Evolutionary conservation across 2,113 vertebrate species (phyloP).

Genomic region (Pelecanus crispus): DNA sequence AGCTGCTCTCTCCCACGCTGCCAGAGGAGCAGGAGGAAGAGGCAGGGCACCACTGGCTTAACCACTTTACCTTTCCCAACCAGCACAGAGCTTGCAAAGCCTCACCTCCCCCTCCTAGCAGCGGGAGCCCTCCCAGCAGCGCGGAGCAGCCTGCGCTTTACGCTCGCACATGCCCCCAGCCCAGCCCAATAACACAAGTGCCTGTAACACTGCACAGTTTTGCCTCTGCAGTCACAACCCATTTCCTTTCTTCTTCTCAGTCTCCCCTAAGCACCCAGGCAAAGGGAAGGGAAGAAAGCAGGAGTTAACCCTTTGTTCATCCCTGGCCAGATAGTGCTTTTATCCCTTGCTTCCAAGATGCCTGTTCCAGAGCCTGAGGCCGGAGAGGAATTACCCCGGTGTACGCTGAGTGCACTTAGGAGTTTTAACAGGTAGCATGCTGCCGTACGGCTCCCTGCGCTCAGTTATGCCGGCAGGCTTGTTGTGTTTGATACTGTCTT

Average conservation of each 20-base stretch:
- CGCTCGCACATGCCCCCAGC: neutral
- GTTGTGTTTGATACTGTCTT: neutral
- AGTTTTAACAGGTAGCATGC: neutral
- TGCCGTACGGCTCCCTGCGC: neutral
- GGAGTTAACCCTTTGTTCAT: neutral
- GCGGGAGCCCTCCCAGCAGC: neutral
- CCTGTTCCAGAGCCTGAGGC: neutral
- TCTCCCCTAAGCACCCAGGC: neutral
- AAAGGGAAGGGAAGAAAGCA: neutral
- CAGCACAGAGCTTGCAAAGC: neutral
- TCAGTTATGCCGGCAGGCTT: neutral
- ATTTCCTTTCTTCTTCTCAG: neutral
- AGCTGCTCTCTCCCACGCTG: neutral
- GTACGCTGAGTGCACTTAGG: accelerated
- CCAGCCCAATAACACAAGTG: neutral
- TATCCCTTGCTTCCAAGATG: neutral
- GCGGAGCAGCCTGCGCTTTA: neutral
- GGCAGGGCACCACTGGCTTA: neutral
- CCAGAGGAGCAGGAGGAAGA: neutral
- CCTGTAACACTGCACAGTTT: neutral
- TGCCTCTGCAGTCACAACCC: neutral
- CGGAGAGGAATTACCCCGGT: neutral
- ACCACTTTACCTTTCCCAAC: neutral
- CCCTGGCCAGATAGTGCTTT: neutral
- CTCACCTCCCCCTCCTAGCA: neutral